These are phyloP conservation scores for Pycnomerus fuliginosus DNA, from an alignment of 2,888 invertebrate genomes.

Conservation along the genomic window DNA sequence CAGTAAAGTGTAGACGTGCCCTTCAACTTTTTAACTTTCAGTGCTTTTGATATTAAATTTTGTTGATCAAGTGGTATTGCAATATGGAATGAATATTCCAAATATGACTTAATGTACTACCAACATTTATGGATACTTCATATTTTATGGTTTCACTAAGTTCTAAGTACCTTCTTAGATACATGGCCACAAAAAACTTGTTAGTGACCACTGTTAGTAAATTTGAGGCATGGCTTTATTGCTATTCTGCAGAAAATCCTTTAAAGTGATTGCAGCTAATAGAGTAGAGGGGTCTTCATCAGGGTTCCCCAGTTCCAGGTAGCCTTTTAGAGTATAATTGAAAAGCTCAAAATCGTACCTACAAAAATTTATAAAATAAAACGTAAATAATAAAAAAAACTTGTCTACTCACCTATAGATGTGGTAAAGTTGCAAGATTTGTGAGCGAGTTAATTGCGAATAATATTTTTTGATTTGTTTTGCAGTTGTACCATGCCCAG, in stretches of 20 bases:
- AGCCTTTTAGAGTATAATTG: conserved; percentile 75
- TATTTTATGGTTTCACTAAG: conserved; percentile 6
- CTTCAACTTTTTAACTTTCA: too few relatives aligned
- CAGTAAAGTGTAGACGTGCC: too few relatives aligned
- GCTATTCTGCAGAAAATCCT: conserved; percentile 33
- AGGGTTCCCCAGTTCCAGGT: conserved; percentile 61
- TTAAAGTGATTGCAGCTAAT: conserved; percentile 46
- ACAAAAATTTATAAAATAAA: conserved; percentile 39
- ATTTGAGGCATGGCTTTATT: conserved; percentile 32
- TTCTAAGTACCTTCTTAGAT: conserved; percentile 10
- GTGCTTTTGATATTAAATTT: not conserved
- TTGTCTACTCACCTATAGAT: conserved; percentile 66
- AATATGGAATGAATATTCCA: not conserved
- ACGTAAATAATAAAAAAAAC: not conserved
- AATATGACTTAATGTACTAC: not conserved
- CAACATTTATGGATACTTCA: not conserved
- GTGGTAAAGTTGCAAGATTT: conserved; percentile 74
- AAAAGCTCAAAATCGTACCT: conserved; percentile 87
- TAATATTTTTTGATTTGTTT: conserved; percentile 74
- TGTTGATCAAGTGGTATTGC: not conserved
- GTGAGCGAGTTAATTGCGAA: conserved; percentile 70
- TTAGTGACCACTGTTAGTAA: conserved; percentile 22
- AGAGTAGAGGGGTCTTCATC: conserved; percentile 48
- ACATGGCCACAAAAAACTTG: conserved; percentile 6
- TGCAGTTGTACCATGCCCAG: conserved; percentile 72